Conservation (phyloP, 2,888 invertebrate species). For the Minunthozetes semirufus region DNA sequence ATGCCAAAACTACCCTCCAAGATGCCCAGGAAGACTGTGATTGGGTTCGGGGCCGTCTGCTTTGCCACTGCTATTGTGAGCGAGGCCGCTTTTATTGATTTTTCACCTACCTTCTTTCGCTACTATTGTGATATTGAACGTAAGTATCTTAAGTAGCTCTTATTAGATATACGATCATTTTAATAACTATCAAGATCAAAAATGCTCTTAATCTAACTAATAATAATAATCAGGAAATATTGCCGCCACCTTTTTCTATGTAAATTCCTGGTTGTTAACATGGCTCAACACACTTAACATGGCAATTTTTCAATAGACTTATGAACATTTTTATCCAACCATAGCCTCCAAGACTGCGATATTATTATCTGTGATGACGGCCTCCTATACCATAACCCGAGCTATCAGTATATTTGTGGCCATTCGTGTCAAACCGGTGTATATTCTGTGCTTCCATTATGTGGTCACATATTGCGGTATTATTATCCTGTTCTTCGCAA, state of each 20-base stretch:
- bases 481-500: background rate
- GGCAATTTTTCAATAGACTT: background rate
- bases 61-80: background rate
- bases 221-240: no score
- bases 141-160: background rate
- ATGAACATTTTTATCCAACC: background rate
- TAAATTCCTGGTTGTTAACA: no score
- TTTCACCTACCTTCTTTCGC: slow-evolving; percentile 11
- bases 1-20: background rate
- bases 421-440: background rate
- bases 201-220: no score
- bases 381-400: slow-evolving; percentile 9
- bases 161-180: no score
- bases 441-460: background rate
- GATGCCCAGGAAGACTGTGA: background rate
- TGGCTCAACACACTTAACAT: no score
- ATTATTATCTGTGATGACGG: slow-evolving; percentile 7
- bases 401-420: background rate
- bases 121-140: background rate
- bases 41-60: background rate
- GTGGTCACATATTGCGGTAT: background rate
- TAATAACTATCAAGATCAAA: background rate
- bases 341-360: background rate
- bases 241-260: no score
- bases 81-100: slow-evolving; percentile 6